These are phyloP conservation scores for Pangasianodon gigas DNA, from an alignment of 2,113 vertebrate genomes.

Conservation along the genomic window DNA sequence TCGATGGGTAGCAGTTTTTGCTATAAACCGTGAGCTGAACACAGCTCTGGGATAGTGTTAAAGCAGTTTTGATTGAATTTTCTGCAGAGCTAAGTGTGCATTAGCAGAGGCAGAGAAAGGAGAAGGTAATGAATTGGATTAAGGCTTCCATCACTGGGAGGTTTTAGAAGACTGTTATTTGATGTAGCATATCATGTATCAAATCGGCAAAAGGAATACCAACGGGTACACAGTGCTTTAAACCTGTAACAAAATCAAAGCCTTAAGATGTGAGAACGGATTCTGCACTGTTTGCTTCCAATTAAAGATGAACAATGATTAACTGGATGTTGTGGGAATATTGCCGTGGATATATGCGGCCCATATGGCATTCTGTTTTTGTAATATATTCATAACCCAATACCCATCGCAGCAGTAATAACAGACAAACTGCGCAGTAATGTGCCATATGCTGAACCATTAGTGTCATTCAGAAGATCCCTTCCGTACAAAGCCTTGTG, in stretches of 20 bases:
- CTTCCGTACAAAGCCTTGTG: conserved; percentile 32
- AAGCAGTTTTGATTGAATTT: conserved; percentile 47
- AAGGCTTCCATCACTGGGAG: conserved; percentile 46
- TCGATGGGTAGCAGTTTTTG: neutral
- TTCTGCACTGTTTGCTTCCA: conserved; percentile 47
- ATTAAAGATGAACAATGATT: conserved; percentile 54
- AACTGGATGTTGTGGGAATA: conserved; percentile 33
- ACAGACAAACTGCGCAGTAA: conserved; percentile 49
- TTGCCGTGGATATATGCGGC: conserved; percentile 31
- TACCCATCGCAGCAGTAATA: conserved; percentile 52
- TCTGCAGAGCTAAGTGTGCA: conserved; percentile 46
- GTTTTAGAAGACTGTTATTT: conserved; percentile 38
- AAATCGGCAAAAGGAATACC: conserved; percentile 41
- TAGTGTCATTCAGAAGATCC: conserved; percentile 50
- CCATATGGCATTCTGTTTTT: conserved; percentile 39
- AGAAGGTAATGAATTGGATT: conserved; percentile 48
- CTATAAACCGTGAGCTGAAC: conserved; percentile 6
- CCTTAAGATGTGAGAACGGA: conserved; percentile 33
- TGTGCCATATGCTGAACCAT: conserved; percentile 53
- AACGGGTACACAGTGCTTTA: conserved; percentile 33
- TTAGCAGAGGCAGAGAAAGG: conserved; percentile 40
- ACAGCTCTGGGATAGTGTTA: conserved; percentile 38
- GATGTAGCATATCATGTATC: conserved; percentile 45
- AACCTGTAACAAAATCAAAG: conserved; percentile 37
- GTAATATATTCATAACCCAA: conserved; percentile 44